A percentile compares a stretch with the other conserved stretches of the same genome.
Conservation (phyloP, 2,113 vertebrate genomes). For the Hylia prasina region DNA sequence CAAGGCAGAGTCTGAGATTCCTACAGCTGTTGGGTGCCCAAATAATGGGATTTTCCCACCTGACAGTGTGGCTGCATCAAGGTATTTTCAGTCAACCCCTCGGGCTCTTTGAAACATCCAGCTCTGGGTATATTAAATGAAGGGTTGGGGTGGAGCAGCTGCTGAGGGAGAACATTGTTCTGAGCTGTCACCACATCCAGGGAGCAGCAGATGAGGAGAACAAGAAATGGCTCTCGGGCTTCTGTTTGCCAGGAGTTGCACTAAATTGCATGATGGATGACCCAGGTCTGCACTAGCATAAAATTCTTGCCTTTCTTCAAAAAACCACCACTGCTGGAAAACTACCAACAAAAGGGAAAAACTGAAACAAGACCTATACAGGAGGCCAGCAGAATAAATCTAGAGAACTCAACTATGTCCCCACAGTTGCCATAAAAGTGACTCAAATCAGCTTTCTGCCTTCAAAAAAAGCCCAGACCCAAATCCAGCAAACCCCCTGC, state of each 20-base stretch:
- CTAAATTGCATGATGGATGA: not conserved
- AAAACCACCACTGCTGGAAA: not conserved
- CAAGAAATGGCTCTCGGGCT: not conserved
- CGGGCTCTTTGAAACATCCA: not conserved
- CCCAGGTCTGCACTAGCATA: not conserved
- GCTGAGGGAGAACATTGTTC: not conserved
- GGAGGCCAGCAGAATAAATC: not conserved
- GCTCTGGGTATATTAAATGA: not conserved
- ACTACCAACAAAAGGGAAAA: not conserved
- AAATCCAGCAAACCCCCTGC: not conserved
- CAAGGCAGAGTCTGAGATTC: not conserved
- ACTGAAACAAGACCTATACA: not conserved
- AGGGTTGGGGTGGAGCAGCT: not conserved
- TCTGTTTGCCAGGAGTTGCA: not conserved
- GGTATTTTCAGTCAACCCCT: not conserved
- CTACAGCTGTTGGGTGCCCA: not conserved
- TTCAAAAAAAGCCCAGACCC: not conserved
- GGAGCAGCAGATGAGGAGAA: not conserved
- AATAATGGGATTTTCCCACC: not conserved
- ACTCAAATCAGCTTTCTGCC: not conserved
- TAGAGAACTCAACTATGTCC: not conserved
- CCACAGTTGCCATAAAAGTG: not conserved
- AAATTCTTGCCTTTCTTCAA: not conserved
- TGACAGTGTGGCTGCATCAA: not conserved
- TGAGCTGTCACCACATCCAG: not conserved